Evolutionary conservation across 2,888 invertebrate genomes (phyloP), one percentile per base, ranked within the genome.

Genomic region (Drosophila atripex): DNA sequence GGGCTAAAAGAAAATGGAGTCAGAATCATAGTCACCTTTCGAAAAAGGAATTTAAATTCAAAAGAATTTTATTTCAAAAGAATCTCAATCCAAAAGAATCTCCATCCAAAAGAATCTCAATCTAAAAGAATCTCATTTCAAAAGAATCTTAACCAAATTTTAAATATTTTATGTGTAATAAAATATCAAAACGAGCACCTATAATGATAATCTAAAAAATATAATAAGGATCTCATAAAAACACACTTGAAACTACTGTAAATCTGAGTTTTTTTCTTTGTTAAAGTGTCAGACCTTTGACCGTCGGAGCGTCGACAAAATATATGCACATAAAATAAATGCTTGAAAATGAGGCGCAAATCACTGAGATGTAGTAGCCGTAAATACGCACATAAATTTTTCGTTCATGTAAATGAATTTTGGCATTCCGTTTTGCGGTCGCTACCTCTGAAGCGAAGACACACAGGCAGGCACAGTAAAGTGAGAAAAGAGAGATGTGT

Each of bases 341-440:
- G 38, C 53, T 47, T 23, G 21, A 59, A 59, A 61, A 51, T 43
- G 38, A 47, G 30, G 50, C 78, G 61, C 66, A 75, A 76, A 80
- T 75, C 66, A 76, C 60, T 53, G 38, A n/a, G 9, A 45, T 50
- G 49, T 46, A 49, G 41, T 16, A 35, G 35, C 46, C 32, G 21
- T 39, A 60, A 61, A 61, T 38, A 69, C 49, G 69, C 61, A 69
- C 53, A 70, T 69, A 61, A 71, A 71, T 70, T 71, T 53, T 38
- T 61, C 53, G 53, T 71, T 64, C 58, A 78, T 83, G 75, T 72
- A 82, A 80, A 80, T 78, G 49, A 79, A 71, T 75, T 75, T 71
- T 66, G 50, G 65, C 47, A 51, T 52, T 55, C 59, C 56, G 56
- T 51, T 72, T 52, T 61, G 71, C 21, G 23, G 53, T 25, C 43